phyloP scores from a whole-genome alignment of 2,113 vertebrate genomes.

The Xyrauchen texanus region DNA sequence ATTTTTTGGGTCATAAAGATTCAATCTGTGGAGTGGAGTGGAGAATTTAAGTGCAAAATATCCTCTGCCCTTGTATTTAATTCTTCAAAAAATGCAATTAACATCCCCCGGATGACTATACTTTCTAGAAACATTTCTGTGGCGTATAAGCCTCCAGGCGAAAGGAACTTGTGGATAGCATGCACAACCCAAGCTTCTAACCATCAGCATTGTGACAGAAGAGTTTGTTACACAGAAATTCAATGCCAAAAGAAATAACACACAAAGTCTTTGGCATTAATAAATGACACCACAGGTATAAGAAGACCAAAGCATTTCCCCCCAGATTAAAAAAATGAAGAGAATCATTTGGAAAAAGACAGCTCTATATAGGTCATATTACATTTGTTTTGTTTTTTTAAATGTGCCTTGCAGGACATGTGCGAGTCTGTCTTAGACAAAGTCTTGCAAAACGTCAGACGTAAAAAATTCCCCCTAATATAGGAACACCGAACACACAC shows the following conservation, averaged over 20 bases:
- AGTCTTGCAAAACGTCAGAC: background rate
- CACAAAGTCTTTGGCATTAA: slow-evolving; percentile 56
- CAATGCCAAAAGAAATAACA: slow-evolving; percentile 68
- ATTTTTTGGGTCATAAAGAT: slow-evolving; percentile 30
- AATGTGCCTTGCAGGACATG: slow-evolving; percentile 41
- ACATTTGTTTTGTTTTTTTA: slow-evolving; percentile 31
- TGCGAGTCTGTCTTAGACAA: background rate
- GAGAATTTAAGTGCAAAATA: slow-evolving; percentile 30
- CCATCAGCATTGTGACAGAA: slow-evolving; percentile 11
- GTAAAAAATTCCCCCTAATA: background rate
- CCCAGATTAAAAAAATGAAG: slow-evolving; percentile 43
- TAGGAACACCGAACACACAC: slow-evolving; percentile 33
- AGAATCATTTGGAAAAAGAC: slow-evolving; percentile 20
- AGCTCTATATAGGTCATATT: slow-evolving; percentile 35
- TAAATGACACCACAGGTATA: slow-evolving; percentile 49
- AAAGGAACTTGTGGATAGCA: slow-evolving; percentile 3
- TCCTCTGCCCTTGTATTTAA: slow-evolving; percentile 21
- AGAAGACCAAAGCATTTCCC: slow-evolving; percentile 26
- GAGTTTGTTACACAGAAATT: slow-evolving; percentile 69
- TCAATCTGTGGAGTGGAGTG: slow-evolving; percentile 5
- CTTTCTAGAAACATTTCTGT: slow-evolving; percentile 34
- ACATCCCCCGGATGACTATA: slow-evolving; percentile 15
- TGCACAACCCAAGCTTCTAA: slow-evolving; percentile 9
- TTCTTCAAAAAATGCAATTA: slow-evolving; percentile 37
- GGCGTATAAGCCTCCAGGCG: slow-evolving; percentile 25